Evolutionary conservation across 2,888 invertebrate genomes (phyloP).

Genomic region (Meta bourneti): DNA sequence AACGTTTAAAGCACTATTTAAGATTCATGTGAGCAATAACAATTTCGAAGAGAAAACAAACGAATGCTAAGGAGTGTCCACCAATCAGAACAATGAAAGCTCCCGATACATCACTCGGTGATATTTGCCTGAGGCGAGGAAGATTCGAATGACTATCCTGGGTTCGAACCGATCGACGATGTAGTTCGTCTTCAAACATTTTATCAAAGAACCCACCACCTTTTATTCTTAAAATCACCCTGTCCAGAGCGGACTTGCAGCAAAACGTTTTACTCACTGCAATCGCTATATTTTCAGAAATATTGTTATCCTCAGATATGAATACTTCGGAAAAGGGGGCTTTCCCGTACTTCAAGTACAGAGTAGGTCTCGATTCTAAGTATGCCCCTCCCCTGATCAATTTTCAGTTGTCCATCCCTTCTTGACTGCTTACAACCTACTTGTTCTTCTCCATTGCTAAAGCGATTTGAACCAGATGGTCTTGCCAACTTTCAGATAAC

Average conservation of each 20-base stretch:
- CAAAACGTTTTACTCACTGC: slow-evolving; percentile 33
- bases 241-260: slow-evolving; percentile 14
- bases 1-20: too few species aligned
- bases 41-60: not conserved
- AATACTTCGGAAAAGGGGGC: not conserved
- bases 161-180: not conserved
- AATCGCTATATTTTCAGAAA: not conserved
- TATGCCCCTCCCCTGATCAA: not conserved
- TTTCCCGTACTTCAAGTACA: not conserved
- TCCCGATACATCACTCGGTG: not conserved
- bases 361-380: not conserved
- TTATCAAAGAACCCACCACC: slow-evolving; percentile 12
- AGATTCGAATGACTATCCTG: too few species aligned
- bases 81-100: not conserved
- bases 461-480: not conserved
- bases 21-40: too few species aligned
- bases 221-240: not conserved
- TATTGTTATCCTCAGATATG: not conserved
- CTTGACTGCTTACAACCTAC: not conserved
- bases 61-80: not conserved
- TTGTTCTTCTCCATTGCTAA: not conserved
- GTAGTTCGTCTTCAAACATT: not conserved
- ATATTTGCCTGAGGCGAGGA: not conserved
- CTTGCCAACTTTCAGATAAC: not conserved
- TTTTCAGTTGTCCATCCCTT: not conserved